phyloP scores from a whole-genome alignment of 2,888 invertebrate species.

The Monopis laevigella region DNA sequence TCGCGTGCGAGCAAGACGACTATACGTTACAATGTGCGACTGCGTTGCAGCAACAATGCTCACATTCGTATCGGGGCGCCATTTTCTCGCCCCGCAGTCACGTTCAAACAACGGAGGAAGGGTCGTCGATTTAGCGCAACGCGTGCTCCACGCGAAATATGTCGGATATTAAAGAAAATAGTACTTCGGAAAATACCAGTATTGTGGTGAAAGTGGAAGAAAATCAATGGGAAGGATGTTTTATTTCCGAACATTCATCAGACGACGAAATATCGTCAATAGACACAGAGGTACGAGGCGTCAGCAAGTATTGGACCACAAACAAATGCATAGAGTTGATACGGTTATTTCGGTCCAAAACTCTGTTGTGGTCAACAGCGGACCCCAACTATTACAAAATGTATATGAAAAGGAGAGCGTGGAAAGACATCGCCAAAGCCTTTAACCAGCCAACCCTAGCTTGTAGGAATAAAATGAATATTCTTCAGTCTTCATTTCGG shows the following conservation, averaged over 20 bases:
- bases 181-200: too few species aligned
- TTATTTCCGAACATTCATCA: too few species aligned
- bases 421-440: slow-evolving; percentile 27
- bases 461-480: slow-evolving; percentile 32
- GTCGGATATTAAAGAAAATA: background rate
- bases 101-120: background rate
- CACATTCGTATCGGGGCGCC: slow-evolving; percentile 4
- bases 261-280: too few species aligned
- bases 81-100: slow-evolving; percentile 1
- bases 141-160: background rate
- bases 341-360: slow-evolving; percentile 26
- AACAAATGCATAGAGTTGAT: slow-evolving; percentile 29
- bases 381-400: slow-evolving; percentile 27
- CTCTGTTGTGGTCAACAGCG: slow-evolving; percentile 31
- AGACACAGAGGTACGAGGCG: too few species aligned
- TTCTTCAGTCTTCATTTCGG: slow-evolving; percentile 32
- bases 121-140: background rate
- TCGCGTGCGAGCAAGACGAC: background rate
- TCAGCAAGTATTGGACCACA: slow-evolving; percentile 34
- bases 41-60: slow-evolving; percentile 5
- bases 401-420: slow-evolving; percentile 24
- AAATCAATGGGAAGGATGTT: too few species aligned
- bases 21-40: slow-evolving; percentile 1
- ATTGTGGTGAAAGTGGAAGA: too few species aligned
- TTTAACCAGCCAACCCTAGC: slow-evolving; percentile 22